These are phyloP conservation scores for Vesta saturnalis DNA, from an alignment of 2,888 invertebrate genomes.

Conservation along the genomic window DNA sequence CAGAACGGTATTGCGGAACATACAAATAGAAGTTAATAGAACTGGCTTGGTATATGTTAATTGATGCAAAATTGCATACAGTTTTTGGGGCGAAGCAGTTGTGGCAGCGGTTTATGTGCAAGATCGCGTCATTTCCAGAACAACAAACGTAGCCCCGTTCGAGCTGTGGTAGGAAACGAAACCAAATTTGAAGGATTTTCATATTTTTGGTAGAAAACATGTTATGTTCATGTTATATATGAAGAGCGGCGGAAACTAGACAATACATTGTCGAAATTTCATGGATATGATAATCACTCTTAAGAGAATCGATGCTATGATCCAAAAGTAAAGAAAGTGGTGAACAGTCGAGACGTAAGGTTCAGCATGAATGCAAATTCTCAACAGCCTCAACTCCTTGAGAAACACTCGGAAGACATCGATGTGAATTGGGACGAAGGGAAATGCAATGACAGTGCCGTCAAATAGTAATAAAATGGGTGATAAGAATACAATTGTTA, in stretches of 20 bases:
- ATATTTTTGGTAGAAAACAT: background rate
- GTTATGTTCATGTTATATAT: background rate
- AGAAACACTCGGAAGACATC: too few species aligned
- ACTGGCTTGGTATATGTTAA: background rate
- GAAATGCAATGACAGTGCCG: too few species aligned
- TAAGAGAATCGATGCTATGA: background rate
- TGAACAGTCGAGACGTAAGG: background rate
- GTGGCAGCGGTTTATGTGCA: background rate
- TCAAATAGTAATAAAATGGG: too few species aligned
- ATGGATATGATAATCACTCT: background rate
- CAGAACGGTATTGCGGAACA: background rate
- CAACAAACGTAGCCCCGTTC: background rate
- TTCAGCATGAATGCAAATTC: too few species aligned
- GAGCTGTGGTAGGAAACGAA: background rate
- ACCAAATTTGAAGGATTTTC: background rate
- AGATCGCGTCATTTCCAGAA: background rate
- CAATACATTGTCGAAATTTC: background rate
- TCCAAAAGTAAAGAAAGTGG: background rate
- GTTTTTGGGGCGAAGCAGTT: too few species aligned
- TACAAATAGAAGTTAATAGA: background rate
- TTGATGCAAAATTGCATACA: background rate
- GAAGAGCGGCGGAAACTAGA: background rate
- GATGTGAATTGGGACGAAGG: too few species aligned
- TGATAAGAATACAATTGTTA: too few species aligned
- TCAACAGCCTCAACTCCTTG: too few species aligned